Base-by-base conservation (phyloP, 2,888 invertebrate species). In the Idaea aversata region DNA sequence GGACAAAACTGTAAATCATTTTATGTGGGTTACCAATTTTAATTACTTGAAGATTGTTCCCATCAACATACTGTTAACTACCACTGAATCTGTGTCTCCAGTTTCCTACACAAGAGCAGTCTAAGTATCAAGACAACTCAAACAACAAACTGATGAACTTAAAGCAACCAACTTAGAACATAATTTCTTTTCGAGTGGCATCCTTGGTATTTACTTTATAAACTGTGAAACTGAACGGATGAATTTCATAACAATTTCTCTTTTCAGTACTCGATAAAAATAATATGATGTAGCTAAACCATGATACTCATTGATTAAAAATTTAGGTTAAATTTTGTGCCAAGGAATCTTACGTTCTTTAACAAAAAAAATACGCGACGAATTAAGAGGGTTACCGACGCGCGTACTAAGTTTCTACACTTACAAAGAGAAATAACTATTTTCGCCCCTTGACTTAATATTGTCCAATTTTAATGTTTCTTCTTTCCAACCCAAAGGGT, bases 131-230 rank as follows among this genome's bases (percentile, higher is more conserved):
- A 10, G 74, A 72, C 73, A 83, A 86, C 77, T 85, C 84, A 73
- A 77, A 79, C 81, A 84, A 85, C 85, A 85, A 84, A 83, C 83
- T 83, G 78, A 81, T 84, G 77, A 83, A 82, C 82, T 85, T 82
- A 77, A 83, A 83, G 82, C 84, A 83, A 78, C 80, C 75, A 87
- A 88, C 84, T 86, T 85, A 82, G 81, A 84, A 80, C 86, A 86
- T 87, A 88, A 88, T 84, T 85, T 83, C 82, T 86, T 87, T 88
- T 84, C 82, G 85, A 85, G 83, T 68, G 73, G 75, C 77, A 75
- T 76, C 73, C 74, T 75, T 76, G 75, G 72, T 76, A 72, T 72
- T 73, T 74, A 74, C 64, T 70, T 61, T 66, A 61, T 10, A 75
- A 76, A 76, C 75, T 74, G 68, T 63, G 64, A 72, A 71, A 70